These are phyloP conservation scores for Falcunculus frontatus DNA, from an alignment of 2,113 vertebrate species.

Conservation along the genomic window DNA sequence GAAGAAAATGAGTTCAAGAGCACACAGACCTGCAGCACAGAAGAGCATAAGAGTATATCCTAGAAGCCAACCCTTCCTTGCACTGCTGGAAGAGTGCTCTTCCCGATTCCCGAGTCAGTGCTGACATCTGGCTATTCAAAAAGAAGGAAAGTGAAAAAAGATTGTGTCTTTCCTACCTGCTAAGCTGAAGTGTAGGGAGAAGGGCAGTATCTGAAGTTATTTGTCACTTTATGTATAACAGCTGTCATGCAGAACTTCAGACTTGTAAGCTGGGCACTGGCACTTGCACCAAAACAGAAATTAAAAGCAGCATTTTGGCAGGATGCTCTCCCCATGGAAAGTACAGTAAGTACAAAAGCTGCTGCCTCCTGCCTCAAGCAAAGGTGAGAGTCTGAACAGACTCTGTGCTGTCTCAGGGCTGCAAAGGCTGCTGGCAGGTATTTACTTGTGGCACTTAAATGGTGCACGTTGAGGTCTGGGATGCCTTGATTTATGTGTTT, in stretches of 20 bases:
- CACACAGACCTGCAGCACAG: not conserved
- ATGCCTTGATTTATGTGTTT: not conserved
- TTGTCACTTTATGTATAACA: not conserved
- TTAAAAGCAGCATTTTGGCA: constrained; percentile 8
- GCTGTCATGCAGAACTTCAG: not conserved
- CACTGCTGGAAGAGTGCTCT: not conserved
- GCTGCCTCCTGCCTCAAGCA: not conserved
- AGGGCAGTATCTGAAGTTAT: not conserved
- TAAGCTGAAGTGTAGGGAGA: not conserved
- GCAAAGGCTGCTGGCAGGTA: not conserved
- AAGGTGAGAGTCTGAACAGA: not conserved
- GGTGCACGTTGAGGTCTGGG: not conserved
- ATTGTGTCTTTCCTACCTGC: not conserved
- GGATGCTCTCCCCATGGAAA: not conserved
- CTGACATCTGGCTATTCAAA: not conserved
- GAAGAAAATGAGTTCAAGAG: constrained; percentile 32
- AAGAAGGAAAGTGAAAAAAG: not conserved
- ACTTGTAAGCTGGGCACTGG: not conserved
- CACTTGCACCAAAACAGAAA: not conserved
- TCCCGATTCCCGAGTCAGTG: not conserved
- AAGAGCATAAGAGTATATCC: not conserved
- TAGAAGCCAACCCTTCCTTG: not conserved
- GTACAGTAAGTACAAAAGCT: not conserved
- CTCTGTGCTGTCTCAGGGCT: not conserved
- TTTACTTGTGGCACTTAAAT: not conserved